A percentile compares a stretch with the other conserved stretches of the same genome.
phyloP scores from a whole-genome alignment of 2,888 invertebrate species.

The Himalopsyche anomala region DNA sequence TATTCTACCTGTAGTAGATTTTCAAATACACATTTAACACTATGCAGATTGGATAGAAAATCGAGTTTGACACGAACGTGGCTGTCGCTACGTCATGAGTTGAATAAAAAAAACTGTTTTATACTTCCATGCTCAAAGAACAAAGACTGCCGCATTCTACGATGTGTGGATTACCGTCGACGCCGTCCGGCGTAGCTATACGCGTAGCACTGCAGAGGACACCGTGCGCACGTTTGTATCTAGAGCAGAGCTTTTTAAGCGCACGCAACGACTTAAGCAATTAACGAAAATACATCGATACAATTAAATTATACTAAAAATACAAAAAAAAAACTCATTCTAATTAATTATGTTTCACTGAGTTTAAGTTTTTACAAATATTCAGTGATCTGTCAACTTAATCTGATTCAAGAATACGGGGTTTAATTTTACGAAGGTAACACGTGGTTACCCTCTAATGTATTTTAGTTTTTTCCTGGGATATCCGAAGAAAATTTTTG shows the following conservation, averaged over 20 bases:
- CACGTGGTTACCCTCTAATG: no score
- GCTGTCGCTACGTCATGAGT: constrained; percentile 12
- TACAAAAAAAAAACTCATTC: no score
- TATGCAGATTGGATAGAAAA: constrained; percentile 31
- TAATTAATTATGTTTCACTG: no score
- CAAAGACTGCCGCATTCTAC: constrained; percentile 40
- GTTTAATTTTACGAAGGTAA: no score
- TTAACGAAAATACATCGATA: no score
- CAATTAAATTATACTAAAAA: no score
- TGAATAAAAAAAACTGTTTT: background rate
- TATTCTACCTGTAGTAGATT: background rate
- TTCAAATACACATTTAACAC: constrained; percentile 11
- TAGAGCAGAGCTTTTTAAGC: constrained; percentile 17
- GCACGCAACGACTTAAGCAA: no score
- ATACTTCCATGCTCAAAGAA: background rate
- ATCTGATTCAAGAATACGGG: no score
- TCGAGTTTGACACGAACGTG: constrained; percentile 25
- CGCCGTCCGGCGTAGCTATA: background rate
- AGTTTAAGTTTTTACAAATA: no score
- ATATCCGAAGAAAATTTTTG: no score
- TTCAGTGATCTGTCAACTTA: no score
- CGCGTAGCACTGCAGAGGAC: constrained; percentile 37
- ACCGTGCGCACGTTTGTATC: background rate
- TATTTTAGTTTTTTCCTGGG: no score
- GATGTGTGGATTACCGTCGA: constrained; percentile 7